Percentiles rank a stretch among this genome's conserved stretches.
Conservation (phyloP, 2,888 invertebrate species). For the Xiphydria camelus region DNA sequence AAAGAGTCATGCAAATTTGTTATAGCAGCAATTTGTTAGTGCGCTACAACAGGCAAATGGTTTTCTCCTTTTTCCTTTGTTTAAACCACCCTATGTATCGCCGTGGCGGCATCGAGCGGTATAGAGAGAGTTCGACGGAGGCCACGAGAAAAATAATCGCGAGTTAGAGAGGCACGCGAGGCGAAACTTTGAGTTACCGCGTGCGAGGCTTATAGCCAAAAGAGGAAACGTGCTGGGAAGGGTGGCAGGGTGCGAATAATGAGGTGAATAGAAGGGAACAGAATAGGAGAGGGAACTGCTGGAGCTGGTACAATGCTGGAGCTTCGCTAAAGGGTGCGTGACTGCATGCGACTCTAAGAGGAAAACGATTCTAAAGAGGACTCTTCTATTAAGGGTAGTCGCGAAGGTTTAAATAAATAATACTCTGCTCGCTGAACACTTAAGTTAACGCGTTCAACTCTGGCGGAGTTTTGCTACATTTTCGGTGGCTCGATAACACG, state of each 20-base stretch:
- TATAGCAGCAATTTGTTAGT: conserved; percentile 1
- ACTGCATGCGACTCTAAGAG: conserved; percentile 33
- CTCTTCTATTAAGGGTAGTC: background rate
- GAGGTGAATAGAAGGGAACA: conserved; percentile 9
- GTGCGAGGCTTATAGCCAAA: too few relatives aligned
- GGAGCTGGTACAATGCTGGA: conserved; percentile 32
- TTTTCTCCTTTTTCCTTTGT: too few relatives aligned
- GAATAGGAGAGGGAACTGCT: conserved; percentile 27
- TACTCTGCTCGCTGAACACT: too few relatives aligned
- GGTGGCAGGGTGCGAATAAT: background rate
- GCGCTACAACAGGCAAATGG: background rate
- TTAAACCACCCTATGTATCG: background rate
- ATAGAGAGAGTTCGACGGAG: background rate
- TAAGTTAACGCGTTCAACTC: too few relatives aligned
- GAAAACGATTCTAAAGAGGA: conserved; percentile 36
- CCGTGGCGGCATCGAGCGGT: too few relatives aligned
- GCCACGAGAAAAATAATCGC: background rate
- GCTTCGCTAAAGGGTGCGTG: conserved; percentile 33
- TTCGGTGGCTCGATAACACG: too few relatives aligned
- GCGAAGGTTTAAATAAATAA: background rate
- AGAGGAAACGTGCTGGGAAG: too few relatives aligned
- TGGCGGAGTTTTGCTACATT: too few relatives aligned
- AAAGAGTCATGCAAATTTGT: too few relatives aligned
- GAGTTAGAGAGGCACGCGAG: conserved; percentile 18
- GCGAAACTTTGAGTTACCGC: conserved; percentile 19